Conservation (phyloP, 2,888 invertebrate genomes). For the Lacanobia oleracea region DNA sequence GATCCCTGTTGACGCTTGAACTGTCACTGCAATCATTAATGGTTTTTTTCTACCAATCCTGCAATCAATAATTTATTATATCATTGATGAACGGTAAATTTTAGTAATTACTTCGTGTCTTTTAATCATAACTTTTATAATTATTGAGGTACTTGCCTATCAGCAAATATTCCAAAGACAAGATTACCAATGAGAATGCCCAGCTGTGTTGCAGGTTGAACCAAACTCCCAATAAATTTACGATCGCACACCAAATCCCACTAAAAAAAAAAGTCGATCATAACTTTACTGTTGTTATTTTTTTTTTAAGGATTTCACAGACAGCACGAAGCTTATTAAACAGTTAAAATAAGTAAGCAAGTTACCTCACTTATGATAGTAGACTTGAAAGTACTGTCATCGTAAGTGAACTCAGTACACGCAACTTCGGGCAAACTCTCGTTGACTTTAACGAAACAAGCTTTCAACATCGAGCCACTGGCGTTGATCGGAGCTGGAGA, state of each 20-base stretch:
- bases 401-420: neutral
- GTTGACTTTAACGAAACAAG: neutral
- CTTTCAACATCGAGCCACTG: neutral
- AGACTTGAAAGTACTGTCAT: neutral
- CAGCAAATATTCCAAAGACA: neutral
- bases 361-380: neutral
- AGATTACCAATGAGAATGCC: neutral
- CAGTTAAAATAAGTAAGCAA: neutral
- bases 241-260: neutral
- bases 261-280: neutral
- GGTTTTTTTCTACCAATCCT: neutral
- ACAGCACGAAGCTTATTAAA: neutral
- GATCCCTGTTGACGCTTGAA: neutral
- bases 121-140: neutral
- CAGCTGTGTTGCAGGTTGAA: neutral
- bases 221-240: neutral
- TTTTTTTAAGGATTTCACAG: no score
- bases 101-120: neutral
- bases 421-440: neutral
- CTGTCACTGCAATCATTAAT: neutral
- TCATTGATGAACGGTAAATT: neutral
- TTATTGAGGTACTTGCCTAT: neutral
- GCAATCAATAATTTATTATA: neutral
- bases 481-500: neutral
- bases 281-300: neutral